Evolutionary conservation across 2,113 vertebrate genomes (phyloP).

Genomic region (Paedocypris sp.): DNA sequence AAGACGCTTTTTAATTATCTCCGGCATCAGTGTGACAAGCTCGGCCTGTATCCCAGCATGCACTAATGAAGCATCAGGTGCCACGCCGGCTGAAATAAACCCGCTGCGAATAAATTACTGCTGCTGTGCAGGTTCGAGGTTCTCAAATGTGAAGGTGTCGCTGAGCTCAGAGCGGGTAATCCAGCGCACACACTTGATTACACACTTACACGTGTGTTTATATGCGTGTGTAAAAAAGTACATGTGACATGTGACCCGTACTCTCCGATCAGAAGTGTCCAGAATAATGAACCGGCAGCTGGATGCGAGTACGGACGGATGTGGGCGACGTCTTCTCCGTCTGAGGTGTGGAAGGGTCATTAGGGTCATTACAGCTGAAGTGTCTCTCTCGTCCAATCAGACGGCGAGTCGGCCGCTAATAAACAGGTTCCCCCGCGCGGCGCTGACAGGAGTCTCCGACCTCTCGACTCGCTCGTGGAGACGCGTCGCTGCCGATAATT

Average conservation of each 20-base stretch:
- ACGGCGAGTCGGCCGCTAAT: constrained; percentile 56
- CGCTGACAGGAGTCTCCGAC: too few species aligned
- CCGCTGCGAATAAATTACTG: not conserved
- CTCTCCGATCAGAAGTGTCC: too few species aligned
- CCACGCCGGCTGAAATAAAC: constrained; percentile 5
- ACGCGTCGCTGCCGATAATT: constrained; percentile 58
- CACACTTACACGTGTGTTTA: too few species aligned
- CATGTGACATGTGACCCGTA: too few species aligned
- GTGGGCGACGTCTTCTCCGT: too few species aligned
- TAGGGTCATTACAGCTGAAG: not conserved
- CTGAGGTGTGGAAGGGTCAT: not conserved
- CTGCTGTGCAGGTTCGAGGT: constrained; percentile 18
- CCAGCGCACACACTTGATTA: too few species aligned
- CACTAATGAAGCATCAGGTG: constrained; percentile 28
- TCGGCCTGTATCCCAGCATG: constrained; percentile 17
- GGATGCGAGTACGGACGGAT: too few species aligned
- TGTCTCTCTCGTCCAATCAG: constrained; percentile 36
- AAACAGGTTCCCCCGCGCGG: constrained; percentile 52
- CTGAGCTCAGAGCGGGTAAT: constrained; percentile 11
- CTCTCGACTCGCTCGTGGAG: too few species aligned
- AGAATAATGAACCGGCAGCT: too few species aligned
- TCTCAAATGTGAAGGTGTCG: constrained; percentile 32
- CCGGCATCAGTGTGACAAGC: constrained; percentile 27
- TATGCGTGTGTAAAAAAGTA: too few species aligned
- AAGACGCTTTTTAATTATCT: constrained; percentile 27